Evolutionary conservation across 2,888 invertebrate genomes (phyloP).

Genomic region (Gymnocheta viridis): DNA sequence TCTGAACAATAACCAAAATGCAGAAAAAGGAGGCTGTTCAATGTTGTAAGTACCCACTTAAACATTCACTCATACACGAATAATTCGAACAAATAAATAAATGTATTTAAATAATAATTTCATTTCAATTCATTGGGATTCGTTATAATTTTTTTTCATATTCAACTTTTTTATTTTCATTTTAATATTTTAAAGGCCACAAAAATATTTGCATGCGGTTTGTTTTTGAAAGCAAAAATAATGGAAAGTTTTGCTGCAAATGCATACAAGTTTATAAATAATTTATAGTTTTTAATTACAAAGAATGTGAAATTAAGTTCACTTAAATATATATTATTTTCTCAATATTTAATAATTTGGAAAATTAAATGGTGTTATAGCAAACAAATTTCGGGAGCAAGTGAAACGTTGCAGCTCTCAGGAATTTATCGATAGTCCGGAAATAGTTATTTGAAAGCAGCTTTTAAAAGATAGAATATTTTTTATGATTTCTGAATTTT

Average conservation of each 20-base stretch:
- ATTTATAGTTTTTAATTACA: constrained; percentile 24
- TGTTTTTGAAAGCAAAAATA: constrained; percentile 4
- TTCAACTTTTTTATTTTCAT: background rate
- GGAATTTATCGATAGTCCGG: no score
- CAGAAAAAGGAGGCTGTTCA: background rate
- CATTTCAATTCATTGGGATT: constrained; percentile 26
- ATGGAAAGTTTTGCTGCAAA: constrained; percentile 8
- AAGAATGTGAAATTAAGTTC: background rate
- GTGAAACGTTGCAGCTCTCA: no score
- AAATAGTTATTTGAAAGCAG: no score
- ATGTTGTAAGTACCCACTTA: background rate
- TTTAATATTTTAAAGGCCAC: constrained; percentile 31
- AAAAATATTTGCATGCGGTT: constrained; percentile 31
- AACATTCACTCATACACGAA: background rate
- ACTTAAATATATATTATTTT: background rate
- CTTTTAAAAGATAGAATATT: no score
- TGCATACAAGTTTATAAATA: constrained; percentile 22
- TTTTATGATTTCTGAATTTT: no score
- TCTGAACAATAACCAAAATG: background rate
- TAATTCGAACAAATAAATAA: background rate
- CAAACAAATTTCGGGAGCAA: no score
- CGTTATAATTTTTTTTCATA: constrained; percentile 18
- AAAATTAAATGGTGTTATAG: background rate
- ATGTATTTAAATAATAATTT: constrained; percentile 41
- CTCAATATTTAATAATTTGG: background rate